These are phyloP conservation scores for Ctenosaura bakeri DNA, from an alignment of 2,797 vertebrate genomes.

Conservation along the genomic window DNA sequence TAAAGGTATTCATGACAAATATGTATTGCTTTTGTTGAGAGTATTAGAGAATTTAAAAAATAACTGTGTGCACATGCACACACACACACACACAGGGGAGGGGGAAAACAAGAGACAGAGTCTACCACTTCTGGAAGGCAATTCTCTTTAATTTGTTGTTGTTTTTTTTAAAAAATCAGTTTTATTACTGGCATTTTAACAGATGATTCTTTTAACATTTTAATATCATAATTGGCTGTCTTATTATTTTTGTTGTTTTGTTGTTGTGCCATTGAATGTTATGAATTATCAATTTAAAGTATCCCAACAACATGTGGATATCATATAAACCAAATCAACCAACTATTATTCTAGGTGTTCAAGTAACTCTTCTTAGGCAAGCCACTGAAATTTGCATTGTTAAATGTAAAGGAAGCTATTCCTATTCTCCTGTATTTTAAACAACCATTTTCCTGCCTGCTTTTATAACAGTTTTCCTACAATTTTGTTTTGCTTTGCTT, in stretches of 20 bases:
- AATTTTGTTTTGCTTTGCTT: slow-evolving; percentile 2
- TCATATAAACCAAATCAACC: not conserved
- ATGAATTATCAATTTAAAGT: not conserved
- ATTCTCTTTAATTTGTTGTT: not conserved
- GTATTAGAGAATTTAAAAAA: not conserved
- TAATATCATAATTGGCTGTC: not conserved
- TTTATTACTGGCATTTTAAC: not conserved
- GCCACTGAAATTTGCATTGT: not conserved
- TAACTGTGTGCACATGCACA: no score
- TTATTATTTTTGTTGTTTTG: not conserved
- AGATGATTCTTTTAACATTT: not conserved
- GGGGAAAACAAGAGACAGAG: no score
- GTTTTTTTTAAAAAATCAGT: not conserved
- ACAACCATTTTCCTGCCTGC: not conserved
- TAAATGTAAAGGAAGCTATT: not conserved
- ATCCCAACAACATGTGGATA: not conserved
- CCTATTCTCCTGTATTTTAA: not conserved
- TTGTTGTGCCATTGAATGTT: not conserved
- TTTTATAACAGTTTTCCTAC: not conserved
- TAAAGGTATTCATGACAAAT: not conserved
- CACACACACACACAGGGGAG: no score
- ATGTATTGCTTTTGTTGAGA: not conserved
- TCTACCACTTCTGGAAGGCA: not conserved
- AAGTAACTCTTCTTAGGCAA: not conserved
- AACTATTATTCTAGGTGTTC: not conserved